Evolutionary conservation across 2,113 vertebrate genomes (phyloP), one percentile per base, ranked within the genome.

Genomic region (Calonectris borealis): DNA sequence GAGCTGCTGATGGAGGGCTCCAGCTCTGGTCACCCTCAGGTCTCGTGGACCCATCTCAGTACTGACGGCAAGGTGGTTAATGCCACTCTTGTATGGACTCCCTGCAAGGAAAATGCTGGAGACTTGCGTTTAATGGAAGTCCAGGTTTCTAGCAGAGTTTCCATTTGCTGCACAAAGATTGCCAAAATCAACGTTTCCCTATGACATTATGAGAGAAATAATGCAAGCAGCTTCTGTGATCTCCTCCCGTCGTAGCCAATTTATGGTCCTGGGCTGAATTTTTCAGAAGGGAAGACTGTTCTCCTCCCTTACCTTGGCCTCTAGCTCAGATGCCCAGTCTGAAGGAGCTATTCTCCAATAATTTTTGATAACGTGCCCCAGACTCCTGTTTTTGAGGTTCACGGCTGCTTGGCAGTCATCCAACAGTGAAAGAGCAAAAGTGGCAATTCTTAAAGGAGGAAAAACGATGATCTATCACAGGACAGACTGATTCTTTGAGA

Each of bases 301-400:
- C 64, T 72, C 29, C 69, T 92, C 70, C 81, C 54, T 93, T 49
- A 32, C 69, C 83, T 89, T 31, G 83, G 80, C 81, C 72, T 92
- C 76, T 65, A 19, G 83, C 61, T 95, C 65, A 5, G 60, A 22
- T 94, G 83, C 86, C 48, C 21, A 17, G 24, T 16, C 49, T 88
- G 77, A 88, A 78, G 92, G 86, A 91, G 57, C 69, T 61, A 20
- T 49, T 88, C 65, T 75, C 62, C 61, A 51, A 16, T 16, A 54
- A 32, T 13, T 64, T 16, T 22, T 86, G 64, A 64, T 57, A 55
- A 44, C 1, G 1, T 51, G 83, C 88, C 64, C 72, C 80, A 78
- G 57, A 14, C n/a, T 69, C 73, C 73, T 16, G 36, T 6, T 79
- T 42, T 14, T 22, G 77, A 79, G 80, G 46, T 9, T 68, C 34